Percentiles rank a stretch among this genome's conserved stretches.
These are phyloP conservation scores for Arctia plantaginis DNA, from an alignment of 2,888 invertebrate species.

Conservation along the genomic window DNA sequence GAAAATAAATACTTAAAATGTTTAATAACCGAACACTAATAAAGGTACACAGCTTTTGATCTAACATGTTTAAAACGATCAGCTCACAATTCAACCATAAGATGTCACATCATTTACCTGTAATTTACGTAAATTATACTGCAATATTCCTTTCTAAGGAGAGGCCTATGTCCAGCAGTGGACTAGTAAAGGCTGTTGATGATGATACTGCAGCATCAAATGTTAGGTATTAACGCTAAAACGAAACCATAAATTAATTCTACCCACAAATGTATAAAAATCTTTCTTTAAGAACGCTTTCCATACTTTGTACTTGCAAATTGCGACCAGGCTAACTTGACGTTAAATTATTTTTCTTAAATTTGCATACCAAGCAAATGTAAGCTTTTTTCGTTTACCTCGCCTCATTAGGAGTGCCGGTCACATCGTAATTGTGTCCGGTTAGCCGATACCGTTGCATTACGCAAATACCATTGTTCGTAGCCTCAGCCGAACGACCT, in stretches of 20 bases:
- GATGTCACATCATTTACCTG: neutral
- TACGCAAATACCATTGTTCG: slow-evolving; percentile 51
- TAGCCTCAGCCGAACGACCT: slow-evolving; percentile 23
- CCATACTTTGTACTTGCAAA: neutral
- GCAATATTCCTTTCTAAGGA: too few species aligned
- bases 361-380: slow-evolving; percentile 10
- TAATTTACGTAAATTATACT: neutral
- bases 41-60: neutral
- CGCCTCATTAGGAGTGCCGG: slow-evolving; percentile 48
- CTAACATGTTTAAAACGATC: neutral
- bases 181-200: too few species aligned
- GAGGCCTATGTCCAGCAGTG: too few species aligned
- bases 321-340: neutral
- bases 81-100: neutral
- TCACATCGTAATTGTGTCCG: slow-evolving; percentile 60
- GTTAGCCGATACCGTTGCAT: slow-evolving; percentile 56
- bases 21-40: neutral
- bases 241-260: neutral
- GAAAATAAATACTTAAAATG: neutral
- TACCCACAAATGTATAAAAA: neutral
- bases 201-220: neutral
- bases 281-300: neutral
- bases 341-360: neutral
- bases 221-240: neutral
- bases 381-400: slow-evolving; percentile 29